Conservation (phyloP, 2,888 invertebrate species). For the Andrena chrysosceles region DNA sequence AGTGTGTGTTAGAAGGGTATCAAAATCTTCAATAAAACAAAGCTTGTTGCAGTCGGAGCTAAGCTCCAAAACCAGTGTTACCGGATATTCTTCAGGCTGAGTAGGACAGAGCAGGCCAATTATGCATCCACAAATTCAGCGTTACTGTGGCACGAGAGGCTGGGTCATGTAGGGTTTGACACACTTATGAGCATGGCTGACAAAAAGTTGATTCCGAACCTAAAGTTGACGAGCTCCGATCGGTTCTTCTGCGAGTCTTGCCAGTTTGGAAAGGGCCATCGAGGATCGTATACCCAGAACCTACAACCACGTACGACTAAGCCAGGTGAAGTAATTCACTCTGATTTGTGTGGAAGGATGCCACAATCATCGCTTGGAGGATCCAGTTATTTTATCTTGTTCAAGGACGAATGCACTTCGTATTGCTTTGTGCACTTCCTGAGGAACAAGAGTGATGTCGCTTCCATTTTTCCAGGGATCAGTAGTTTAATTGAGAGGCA, state of each 20-base stretch:
- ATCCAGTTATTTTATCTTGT: background rate
- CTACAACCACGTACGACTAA: background rate
- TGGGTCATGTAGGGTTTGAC: background rate
- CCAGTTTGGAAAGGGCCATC: conserved; percentile 1
- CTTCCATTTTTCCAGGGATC: background rate
- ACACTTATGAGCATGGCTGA: background rate
- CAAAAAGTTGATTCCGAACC: background rate
- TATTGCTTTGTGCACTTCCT: conserved; percentile 1
- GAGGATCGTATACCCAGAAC: background rate
- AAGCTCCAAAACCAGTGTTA: conserved; percentile 1
- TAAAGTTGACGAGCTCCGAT: background rate
- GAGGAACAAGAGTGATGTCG: background rate
- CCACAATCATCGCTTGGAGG: background rate
- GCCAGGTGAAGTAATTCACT: background rate
- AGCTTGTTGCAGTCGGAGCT: background rate
- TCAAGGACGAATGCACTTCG: conserved; percentile 8
- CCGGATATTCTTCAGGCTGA: background rate
- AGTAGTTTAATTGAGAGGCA: background rate
- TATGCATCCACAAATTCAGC: background rate
- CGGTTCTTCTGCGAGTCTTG: background rate
- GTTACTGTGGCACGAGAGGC: background rate
- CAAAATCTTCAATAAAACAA: background rate
- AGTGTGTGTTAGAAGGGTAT: background rate
- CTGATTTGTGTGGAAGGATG: conserved; percentile 10
- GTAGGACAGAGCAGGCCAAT: background rate